A percentile compares a stretch with the other conserved stretches of the same genome.
These are phyloP conservation scores for Scyliorhinus canicula DNA, from an alignment of 2,797 vertebrate genomes.

Conservation along the genomic window DNA sequence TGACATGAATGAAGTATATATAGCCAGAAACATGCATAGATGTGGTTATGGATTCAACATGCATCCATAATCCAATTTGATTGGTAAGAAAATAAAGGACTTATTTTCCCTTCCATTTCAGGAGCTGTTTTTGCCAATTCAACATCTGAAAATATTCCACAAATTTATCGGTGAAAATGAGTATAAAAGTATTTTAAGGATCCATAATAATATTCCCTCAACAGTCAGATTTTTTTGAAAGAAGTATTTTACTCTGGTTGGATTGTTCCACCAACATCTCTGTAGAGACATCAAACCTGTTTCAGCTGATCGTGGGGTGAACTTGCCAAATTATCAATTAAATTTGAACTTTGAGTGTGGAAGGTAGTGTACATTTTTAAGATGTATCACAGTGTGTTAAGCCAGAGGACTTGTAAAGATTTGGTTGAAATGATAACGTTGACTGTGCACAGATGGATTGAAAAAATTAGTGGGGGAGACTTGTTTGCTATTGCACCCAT, in stretches of 20 bases:
- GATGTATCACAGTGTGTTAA: neutral
- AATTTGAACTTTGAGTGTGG: neutral
- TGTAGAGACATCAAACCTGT: neutral
- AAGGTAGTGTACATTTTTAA: neutral
- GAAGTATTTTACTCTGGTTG: neutral
- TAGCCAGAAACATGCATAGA: neutral
- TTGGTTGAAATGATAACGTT: neutral
- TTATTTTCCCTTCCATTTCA: neutral
- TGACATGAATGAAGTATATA: neutral
- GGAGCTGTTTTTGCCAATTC: neutral
- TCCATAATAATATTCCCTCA: neutral
- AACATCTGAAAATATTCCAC: neutral
- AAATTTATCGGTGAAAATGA: no score
- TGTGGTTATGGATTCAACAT: neutral
- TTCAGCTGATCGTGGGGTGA: neutral
- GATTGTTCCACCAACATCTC: neutral
- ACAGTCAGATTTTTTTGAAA: neutral
- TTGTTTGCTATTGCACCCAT: neutral
- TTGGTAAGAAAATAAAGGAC: neutral
- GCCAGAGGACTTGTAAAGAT: neutral
- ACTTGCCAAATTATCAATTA: neutral
- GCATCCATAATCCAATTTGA: neutral
- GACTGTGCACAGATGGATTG: neutral
- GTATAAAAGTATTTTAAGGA: no score
- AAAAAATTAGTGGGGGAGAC: neutral